These are phyloP conservation scores for Myanophis thanlyinensis DNA, from an alignment of 2,113 vertebrate genomes.

Conservation along the genomic window DNA sequence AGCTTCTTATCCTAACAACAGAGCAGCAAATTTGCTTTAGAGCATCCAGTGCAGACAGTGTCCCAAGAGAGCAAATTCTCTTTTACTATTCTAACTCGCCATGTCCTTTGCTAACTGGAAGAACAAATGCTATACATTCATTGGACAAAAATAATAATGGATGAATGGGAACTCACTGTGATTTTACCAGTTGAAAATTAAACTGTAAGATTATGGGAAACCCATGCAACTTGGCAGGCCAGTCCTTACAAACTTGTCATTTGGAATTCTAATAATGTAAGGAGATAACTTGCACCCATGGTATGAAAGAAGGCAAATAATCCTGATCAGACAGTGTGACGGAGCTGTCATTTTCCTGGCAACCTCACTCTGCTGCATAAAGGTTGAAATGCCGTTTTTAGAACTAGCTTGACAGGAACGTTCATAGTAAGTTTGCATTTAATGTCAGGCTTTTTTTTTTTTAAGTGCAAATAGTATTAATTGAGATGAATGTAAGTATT, in stretches of 20 bases:
- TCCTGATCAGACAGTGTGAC: neutral
- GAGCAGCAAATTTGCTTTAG: conserved; percentile 7
- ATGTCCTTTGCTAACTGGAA: neutral
- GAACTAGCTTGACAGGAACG: neutral
- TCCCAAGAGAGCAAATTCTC: conserved; percentile 28
- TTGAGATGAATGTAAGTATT: neutral
- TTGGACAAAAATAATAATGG: neutral
- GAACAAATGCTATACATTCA: neutral
- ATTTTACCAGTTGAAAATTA: neutral
- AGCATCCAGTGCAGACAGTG: conserved; percentile 19
- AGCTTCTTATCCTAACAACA: conserved; percentile 2
- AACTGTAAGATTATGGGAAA: neutral
- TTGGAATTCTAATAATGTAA: neutral
- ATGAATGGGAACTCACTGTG: neutral
- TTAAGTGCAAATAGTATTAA: neutral
- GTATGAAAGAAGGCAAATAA: neutral
- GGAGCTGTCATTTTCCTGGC: neutral
- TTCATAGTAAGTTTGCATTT: neutral
- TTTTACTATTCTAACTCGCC: too few relatives aligned
- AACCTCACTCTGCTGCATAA: neutral
- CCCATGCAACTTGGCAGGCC: neutral
- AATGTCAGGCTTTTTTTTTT: neutral
- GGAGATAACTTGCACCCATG: neutral
- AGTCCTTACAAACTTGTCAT: neutral
- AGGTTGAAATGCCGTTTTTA: neutral